Base-by-base conservation (phyloP, 2,888 invertebrate species). In the Sinodicranocentrus sp. region DNA sequence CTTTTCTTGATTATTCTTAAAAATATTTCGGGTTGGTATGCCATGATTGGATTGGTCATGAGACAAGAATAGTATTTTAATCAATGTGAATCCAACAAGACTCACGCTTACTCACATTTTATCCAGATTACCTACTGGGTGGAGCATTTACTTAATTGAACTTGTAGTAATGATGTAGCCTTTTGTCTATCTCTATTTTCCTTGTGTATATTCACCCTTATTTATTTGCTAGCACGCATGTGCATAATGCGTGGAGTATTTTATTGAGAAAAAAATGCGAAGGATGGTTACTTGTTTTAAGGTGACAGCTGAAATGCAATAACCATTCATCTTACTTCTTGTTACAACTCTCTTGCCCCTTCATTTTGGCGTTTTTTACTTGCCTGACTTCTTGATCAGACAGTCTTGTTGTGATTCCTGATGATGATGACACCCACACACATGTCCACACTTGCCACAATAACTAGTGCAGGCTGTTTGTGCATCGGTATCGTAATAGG, bases 231-330 rank as follows among this genome's bases (percentile, higher is more conserved):
- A 39, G 13, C 5, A 39, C 13, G 13, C 13, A 13, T 39, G 13
- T 39, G 39, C 13, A 39, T 39, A 8, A 13, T 39, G 13, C n/a
- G n/a, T 48, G n/a, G 6, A 48, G 6, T 48, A 48, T 13, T 39
- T 48, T 48, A 48, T 48, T 48, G n/a, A 48, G 48, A 57, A 17
- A 17, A 57, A 57, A 61, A 52, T 33, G 39, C 44, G 78, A 79
- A 71, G 78, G 71, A 57, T 79, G 78, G 61, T 71, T 70, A 70
- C 78, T 79, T 21, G 67, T 79, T 79, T 71, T 67, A 68, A 79
- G 78, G 52, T 79, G 78, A 79, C 78, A 79, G 78, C 78, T 79
- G 39, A 71, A 79, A 61, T 25, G 48, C 52, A 70, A 79, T 79
- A 79, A 79, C 78, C 71, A 79, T 79, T 43, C 52, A 79, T 79